These are phyloP conservation scores for Phalacrocorax aristotelis DNA, from an alignment of 2,113 vertebrate genomes.

Conservation along the genomic window DNA sequence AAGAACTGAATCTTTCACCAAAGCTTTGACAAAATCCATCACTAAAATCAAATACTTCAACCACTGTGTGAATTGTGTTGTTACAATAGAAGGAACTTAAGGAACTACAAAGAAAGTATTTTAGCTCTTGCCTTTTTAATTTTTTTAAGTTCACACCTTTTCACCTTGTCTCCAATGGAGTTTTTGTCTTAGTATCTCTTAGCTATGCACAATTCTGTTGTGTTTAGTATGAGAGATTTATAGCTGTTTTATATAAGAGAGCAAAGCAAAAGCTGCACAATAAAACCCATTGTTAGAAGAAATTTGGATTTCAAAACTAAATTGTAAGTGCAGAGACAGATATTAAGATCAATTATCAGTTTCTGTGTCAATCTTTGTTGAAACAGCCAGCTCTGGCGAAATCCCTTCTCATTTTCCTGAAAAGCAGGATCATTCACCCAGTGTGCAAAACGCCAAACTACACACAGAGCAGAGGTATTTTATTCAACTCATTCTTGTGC, in stretches of 20 bases:
- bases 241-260: background rate
- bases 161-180: background rate
- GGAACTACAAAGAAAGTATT: background rate
- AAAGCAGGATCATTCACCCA: too few species aligned
- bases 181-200: background rate
- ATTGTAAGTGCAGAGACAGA: background rate
- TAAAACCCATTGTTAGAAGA: background rate
- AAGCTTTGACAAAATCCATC: background rate
- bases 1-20: background rate
- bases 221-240: background rate
- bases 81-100: background rate
- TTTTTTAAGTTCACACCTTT: background rate
- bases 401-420: background rate
- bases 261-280: background rate
- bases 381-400: background rate
- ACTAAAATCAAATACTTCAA: background rate
- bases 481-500: too few species aligned
- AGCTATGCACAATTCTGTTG: background rate
- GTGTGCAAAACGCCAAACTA: too few species aligned
- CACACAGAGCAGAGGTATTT: too few species aligned
- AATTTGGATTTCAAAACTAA: background rate
- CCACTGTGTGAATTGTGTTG: background rate
- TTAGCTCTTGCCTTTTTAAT: background rate
- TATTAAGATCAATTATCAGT: background rate
- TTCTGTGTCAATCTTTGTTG: background rate